Evolutionary conservation across 2,888 invertebrate species (phyloP), one percentile per base, ranked within the genome.

Genomic region (Amaurobius ferox): DNA sequence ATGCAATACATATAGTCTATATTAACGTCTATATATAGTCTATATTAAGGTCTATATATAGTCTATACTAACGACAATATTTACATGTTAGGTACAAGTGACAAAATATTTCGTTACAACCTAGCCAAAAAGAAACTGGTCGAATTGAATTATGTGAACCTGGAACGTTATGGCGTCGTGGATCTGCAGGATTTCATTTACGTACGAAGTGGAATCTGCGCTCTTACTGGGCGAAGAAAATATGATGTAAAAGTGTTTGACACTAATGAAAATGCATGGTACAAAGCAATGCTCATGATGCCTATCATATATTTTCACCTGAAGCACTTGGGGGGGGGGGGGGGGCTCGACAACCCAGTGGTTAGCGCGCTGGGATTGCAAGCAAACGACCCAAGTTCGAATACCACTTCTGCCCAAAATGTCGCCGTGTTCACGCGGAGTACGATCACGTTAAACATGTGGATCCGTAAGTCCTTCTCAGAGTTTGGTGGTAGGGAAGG

Each of bases 51-150:
- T n/a, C n/a, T n/a, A n/a, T n/a, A n/a, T n/a, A n/a, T 80, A 0
- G 19, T 80, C 9, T 35, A 29, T 19, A 13, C 55, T n/a, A 68
- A 61, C 23, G 19, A 26, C 7, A 23, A 13, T 16, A 28, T 80
- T 6, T 80, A 80, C 30, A 39, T 80, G 39, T 74, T 80, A 13
- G 61, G 68, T 26, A 61, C 39, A 1, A 73, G 61, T 29, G 39
- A 55, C 26, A 39, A n/a, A 16, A 74, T 23, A 1, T 6, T 68
- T 23, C 29, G 39, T 13, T 80, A 67, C 30, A 55, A 67, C 7
- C 9, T 80, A 1, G 11, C 29, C 1, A 35, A 74, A 0, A 35
- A 68, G 5, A 13, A 35, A 28, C 61, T 48, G 67, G 5, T 30
- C 16, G 66, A n/a, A 7, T 28, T 80, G 23, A 11, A n/a, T n/a